Evolutionary conservation across 2,113 vertebrate species (phyloP).

Genomic region (Microcebus tavaratra): DNA sequence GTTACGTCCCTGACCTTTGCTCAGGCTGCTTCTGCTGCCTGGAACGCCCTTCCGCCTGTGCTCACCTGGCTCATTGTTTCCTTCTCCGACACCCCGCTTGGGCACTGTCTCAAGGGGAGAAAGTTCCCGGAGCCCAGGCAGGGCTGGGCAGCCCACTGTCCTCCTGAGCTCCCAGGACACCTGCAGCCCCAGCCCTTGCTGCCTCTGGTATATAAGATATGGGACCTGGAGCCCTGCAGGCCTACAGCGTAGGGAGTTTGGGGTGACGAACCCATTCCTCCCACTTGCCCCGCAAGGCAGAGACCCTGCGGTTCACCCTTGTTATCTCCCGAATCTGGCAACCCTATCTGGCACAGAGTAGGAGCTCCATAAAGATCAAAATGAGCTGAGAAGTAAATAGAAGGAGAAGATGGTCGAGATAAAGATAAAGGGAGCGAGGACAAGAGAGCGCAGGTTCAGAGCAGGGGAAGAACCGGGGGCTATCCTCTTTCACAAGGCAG

Average conservation of each 20-base stretch:
- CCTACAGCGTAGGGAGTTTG: no score
- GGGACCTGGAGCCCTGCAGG: neutral
- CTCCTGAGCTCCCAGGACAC: neutral
- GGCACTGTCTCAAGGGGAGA: neutral
- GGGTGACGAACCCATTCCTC: neutral
- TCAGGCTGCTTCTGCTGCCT: rapidly evolving
- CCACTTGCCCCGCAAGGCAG: neutral
- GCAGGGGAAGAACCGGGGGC: neutral
- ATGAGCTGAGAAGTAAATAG: neutral
- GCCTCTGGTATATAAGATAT: rapidly evolving
- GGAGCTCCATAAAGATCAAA: neutral
- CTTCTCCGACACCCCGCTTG: neutral
- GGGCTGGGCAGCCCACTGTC: neutral
- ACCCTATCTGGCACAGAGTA: neutral
- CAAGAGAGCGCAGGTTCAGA: neutral
- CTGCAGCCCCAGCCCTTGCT: neutral
- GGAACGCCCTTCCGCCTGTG: neutral
- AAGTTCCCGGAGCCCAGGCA: neutral
- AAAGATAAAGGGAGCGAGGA: neutral
- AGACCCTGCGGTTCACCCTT: neutral
- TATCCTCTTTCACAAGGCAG: neutral
- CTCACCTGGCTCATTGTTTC: neutral
- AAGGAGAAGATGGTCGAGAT: neutral
- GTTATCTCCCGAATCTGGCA: neutral
- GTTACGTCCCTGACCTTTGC: neutral